phyloP scores from a whole-genome alignment of 2,113 vertebrate species.

The Stercorarius parasiticus region DNA sequence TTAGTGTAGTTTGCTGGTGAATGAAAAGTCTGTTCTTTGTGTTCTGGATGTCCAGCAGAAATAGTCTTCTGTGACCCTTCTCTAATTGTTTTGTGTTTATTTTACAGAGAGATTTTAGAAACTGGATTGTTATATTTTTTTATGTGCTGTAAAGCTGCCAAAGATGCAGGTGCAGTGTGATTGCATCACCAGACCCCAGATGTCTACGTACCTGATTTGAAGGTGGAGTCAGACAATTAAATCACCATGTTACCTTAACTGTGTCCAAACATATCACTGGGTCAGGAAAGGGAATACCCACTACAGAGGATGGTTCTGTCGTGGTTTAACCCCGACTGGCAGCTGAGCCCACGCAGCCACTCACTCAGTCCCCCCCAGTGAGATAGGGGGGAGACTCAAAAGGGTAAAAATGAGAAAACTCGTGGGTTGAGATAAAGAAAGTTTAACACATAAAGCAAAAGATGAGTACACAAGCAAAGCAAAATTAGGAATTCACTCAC shows the following conservation, averaged over 20 bases:
- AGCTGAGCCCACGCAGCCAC: neutral
- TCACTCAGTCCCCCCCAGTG: fast-evolving
- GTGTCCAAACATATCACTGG: neutral
- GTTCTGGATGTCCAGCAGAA: neutral
- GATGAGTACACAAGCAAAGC: fast-evolving
- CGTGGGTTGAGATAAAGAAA: neutral
- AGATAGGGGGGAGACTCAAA: neutral
- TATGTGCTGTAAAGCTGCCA: neutral
- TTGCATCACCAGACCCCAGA: neutral
- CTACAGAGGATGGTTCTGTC: neutral
- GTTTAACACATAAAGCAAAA: neutral
- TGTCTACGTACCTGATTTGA: neutral
- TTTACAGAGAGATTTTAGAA: neutral
- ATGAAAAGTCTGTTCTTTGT: neutral
- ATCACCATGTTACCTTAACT: neutral
- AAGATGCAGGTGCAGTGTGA: neutral
- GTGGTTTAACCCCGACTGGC: neutral
- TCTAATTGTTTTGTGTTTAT: neutral
- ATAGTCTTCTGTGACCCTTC: neutral
- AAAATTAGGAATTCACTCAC: neutral
- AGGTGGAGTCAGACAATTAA: neutral
- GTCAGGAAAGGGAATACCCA: neutral
- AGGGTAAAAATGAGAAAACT: neutral
- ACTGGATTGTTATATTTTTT: neutral
- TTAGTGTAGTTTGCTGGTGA: neutral